phyloP scores from a whole-genome alignment of 23 tunicate genomes.

The Clavelina lepadiformis region DNA sequence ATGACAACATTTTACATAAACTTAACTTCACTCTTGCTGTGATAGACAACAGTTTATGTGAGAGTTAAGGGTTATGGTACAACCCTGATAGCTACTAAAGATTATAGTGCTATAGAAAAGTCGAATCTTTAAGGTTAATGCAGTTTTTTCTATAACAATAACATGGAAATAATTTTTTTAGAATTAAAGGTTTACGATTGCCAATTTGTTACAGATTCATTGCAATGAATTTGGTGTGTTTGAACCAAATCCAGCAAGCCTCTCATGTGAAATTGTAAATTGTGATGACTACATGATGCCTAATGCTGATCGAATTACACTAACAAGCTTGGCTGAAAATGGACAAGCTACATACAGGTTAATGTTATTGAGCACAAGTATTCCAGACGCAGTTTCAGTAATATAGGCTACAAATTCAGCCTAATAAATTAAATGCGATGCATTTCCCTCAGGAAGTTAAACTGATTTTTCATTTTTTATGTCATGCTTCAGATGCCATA shows the following conservation, averaged over 20 bases:
- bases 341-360: conserved; percentile 31
- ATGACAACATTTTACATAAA: too few species aligned
- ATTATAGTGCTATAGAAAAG: neutral
- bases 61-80: too few species aligned
- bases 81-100: neutral
- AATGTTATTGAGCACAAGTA: too few species aligned
- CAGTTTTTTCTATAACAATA: neutral
- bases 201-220: neutral
- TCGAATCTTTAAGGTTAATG: neutral
- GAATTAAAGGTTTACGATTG: neutral
- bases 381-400: too few species aligned
- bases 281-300: conserved; percentile 37
- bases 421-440: too few species aligned
- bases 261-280: conserved; percentile 13
- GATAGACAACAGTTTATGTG: too few species aligned
- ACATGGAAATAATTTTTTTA: neutral
- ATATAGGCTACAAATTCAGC: too few species aligned
- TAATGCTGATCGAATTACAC: conserved; percentile 1
- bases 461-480: neutral
- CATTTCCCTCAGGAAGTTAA: neutral
- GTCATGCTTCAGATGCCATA: conserved; percentile 26
- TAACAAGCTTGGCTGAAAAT: conserved; percentile 7
- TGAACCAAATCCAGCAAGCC: conserved; percentile 24
- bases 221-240: conserved; percentile 21
- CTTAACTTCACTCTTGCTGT: too few species aligned